Conservation (phyloP, 2,888 invertebrate species). For the Chaetogeoica ovagalla region DNA sequence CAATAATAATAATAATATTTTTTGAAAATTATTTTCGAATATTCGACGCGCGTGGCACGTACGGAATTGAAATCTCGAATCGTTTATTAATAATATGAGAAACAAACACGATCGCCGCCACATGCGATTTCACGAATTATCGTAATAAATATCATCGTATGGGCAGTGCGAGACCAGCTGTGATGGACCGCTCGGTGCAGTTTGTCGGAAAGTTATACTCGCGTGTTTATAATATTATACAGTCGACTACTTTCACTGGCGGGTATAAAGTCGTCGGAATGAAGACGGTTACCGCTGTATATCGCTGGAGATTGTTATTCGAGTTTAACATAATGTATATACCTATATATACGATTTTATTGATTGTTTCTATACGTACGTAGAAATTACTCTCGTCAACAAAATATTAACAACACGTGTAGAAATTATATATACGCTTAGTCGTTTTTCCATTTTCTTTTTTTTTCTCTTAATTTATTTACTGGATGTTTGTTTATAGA, state of each 20-base stretch:
- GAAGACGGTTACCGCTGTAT: conserved; percentile 20
- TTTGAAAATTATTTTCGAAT: not conserved
- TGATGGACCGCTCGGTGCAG: conserved; percentile 11
- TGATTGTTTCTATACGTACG: not conserved
- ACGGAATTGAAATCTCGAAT: conserved; percentile 34
- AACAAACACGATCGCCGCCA: conserved; percentile 8
- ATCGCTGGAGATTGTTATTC: conserved; percentile 39
- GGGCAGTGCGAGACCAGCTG: not conserved
- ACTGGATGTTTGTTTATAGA: not conserved
- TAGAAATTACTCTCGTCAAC: conserved; percentile 34
- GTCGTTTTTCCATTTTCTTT: not conserved
- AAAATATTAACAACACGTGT: conserved; percentile 22
- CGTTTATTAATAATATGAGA: not conserved
- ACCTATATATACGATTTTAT: conserved; percentile 7
- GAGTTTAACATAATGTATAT: conserved; percentile 16
- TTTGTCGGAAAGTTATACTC: conserved; percentile 45
- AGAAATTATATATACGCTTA: conserved; percentile 20
- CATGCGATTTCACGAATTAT: conserved; percentile 36
- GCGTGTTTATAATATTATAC: too few species aligned
- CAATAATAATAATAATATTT: not conserved
- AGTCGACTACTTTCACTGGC: conserved; percentile 42
- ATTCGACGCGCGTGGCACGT: not conserved
- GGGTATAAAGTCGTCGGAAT: not conserved
- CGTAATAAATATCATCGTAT: conserved; percentile 12
- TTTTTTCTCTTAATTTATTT: not conserved